These are phyloP conservation scores for Syngnathus floridae DNA, from an alignment of 2,113 vertebrate species.

Conservation along the genomic window DNA sequence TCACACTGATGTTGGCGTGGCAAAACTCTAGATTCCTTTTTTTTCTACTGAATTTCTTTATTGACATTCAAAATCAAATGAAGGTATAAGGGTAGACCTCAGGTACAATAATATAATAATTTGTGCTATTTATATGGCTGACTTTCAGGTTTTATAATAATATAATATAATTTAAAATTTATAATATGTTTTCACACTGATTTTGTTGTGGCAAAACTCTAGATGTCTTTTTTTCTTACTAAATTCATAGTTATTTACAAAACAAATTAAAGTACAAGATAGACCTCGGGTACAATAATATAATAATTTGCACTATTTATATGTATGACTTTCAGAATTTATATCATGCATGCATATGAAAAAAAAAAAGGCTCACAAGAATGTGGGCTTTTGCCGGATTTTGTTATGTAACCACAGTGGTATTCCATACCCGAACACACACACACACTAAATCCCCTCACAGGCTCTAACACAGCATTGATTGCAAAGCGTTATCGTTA, in stretches of 20 bases:
- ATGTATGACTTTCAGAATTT: background rate
- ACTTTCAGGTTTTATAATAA: no score
- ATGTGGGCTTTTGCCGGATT: background rate
- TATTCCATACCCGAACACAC: constrained; percentile 8
- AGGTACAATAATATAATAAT: background rate
- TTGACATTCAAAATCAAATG: background rate
- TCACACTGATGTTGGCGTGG: background rate
- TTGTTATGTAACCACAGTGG: constrained; percentile 28
- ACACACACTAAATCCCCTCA: constrained; percentile 15
- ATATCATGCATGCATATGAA: background rate
- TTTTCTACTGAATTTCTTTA: background rate
- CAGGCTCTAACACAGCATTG: background rate
- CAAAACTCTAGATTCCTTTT: background rate
- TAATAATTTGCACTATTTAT: background rate
- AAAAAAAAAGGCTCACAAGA: constrained; percentile 5
- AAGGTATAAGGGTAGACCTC: background rate
- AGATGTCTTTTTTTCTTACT: background rate
- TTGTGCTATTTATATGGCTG: background rate
- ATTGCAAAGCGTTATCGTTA: background rate
- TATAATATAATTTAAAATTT: no score
- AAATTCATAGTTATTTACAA: background rate
- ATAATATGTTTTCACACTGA: background rate
- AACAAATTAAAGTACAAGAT: background rate
- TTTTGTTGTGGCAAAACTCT: background rate
- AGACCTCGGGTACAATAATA: background rate